Evolutionary conservation across 2,797 vertebrate species (phyloP).

Genomic region (Dryobates pubescens): DNA sequence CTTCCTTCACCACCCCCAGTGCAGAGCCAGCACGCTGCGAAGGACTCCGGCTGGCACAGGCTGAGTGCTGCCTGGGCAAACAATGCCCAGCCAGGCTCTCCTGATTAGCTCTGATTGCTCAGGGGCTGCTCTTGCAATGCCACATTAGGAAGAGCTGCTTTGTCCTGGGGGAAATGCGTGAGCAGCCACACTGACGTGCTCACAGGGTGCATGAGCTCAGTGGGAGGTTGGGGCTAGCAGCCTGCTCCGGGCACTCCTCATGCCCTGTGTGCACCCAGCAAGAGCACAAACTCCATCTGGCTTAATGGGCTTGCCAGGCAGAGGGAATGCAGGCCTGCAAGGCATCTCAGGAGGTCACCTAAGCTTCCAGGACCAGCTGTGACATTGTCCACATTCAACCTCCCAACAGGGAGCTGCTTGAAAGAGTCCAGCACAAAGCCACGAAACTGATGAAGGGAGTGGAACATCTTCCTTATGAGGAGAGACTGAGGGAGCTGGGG

Average conservation of each 20-base stretch:
- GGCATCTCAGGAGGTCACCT: neutral
- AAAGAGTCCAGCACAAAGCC: no score
- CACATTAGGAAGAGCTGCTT: neutral
- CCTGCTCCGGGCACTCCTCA: neutral
- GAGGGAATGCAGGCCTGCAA: neutral
- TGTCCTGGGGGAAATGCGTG: neutral
- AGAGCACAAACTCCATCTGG: neutral
- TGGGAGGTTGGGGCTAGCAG: neutral
- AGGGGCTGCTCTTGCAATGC: neutral
- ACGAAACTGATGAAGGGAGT: no score
- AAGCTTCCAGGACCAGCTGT: neutral
- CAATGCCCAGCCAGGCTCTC: neutral
- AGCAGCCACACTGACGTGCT: fast-evolving
- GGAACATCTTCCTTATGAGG: no score
- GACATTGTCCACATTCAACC: neutral
- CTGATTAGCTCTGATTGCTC: neutral
- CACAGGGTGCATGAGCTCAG: no score
- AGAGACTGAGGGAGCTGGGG: no score
- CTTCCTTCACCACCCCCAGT: neutral
- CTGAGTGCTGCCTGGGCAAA: neutral
- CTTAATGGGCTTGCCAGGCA: neutral
- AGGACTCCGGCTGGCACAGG: neutral
- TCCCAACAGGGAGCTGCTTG: no score
- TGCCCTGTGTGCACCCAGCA: neutral
- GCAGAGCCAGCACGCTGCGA: neutral